phyloP scores from a whole-genome alignment of 2,888 invertebrate species.

The Phlogophora meticulosa region DNA sequence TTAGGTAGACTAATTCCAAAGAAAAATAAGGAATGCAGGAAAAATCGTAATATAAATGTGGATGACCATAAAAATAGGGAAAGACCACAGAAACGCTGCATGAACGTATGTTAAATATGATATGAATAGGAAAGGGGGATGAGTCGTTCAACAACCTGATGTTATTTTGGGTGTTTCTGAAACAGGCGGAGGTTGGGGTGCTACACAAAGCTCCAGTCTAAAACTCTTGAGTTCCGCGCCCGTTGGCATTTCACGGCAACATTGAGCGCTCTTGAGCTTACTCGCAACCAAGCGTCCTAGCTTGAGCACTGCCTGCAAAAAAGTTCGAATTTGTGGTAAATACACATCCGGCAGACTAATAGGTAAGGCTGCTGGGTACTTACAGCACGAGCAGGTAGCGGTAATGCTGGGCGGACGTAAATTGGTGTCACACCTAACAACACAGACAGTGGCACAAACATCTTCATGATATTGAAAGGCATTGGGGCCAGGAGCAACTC shows the following conservation, averaged over 20 bases:
- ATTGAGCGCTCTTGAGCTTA: slow-evolving; percentile 67
- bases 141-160: slow-evolving; percentile 25
- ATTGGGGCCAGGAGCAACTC: slow-evolving; percentile 73
- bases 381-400: slow-evolving; percentile 80
- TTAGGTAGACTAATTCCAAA: no score
- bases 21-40: no score
- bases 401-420: slow-evolving; percentile 83
- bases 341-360: not conserved
- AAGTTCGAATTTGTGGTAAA: not conserved
- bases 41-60: no score
- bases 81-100: no score
- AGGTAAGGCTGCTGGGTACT: slow-evolving; percentile 55
- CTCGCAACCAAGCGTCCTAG: slow-evolving; percentile 75
- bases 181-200: slow-evolving; percentile 68
- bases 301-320: slow-evolving; percentile 78
- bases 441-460: slow-evolving; percentile 79
- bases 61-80: no score
- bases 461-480: slow-evolving; percentile 81
- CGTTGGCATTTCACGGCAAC: slow-evolving; percentile 76
- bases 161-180: not conserved
- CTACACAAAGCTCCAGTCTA: slow-evolving; percentile 79
- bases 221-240: slow-evolving; percentile 79
- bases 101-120: no score
- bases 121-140: no score
- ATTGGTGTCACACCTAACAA: slow-evolving; percentile 81